phyloP scores from a whole-genome alignment of 2,113 vertebrate species.

The Prinia subflava region DNA sequence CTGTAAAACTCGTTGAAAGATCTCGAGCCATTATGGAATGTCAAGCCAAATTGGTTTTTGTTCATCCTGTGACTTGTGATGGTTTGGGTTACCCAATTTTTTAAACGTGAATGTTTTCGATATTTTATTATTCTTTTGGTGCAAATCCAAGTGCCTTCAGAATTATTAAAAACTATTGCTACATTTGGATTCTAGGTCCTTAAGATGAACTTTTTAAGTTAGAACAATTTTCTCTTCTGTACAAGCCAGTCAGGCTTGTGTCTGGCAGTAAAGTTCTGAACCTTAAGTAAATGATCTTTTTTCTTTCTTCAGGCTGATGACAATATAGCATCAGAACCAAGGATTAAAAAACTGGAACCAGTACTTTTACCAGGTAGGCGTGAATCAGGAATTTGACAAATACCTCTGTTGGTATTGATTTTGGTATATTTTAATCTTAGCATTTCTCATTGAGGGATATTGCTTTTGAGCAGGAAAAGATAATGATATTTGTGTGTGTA shows the following conservation, averaged over 20 bases:
- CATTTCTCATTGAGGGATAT: background rate
- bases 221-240: background rate
- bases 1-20: background rate
- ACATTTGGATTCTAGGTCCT: background rate
- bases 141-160: background rate
- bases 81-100: background rate
- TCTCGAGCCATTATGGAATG: background rate
- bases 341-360: conserved; percentile 90
- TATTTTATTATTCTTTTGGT: background rate
- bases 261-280: background rate
- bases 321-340: conserved; percentile 77
- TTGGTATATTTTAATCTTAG: background rate
- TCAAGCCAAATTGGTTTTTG: background rate
- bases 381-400: background rate
- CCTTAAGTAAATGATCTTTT: background rate
- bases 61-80: background rate
- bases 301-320: conserved; percentile 78
- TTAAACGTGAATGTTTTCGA: background rate
- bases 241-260: background rate
- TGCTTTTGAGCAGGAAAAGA: background rate
- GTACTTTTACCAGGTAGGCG: conserved; percentile 87
- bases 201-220: background rate
- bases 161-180: background rate
- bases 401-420: background rate
- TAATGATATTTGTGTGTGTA: background rate